Evolutionary conservation across 2,797 vertebrate genomes (phyloP).

Genomic region (Gambusia yucatana): DNA sequence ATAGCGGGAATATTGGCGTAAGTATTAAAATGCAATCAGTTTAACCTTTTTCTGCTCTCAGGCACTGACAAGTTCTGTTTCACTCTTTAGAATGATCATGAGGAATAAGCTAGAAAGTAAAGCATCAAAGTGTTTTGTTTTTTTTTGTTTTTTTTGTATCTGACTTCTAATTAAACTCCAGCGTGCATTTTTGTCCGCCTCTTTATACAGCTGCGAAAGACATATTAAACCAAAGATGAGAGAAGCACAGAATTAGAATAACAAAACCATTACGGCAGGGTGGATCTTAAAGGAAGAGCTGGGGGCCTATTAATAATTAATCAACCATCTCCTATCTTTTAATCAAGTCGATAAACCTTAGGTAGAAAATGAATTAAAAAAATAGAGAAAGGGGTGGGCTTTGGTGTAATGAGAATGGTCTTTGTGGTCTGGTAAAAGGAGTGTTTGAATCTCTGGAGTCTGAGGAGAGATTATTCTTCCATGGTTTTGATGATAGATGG

Average conservation of each 20-base stretch:
- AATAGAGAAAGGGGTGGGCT: slow-evolving; percentile 12
- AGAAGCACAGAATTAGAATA: slow-evolving; percentile 28
- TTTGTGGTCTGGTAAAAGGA: slow-evolving; percentile 48
- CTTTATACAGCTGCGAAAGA: slow-evolving; percentile 40
- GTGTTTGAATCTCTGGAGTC: slow-evolving; percentile 33
- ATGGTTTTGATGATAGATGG: slow-evolving; percentile 53
- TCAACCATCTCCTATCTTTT: slow-evolving; percentile 72
- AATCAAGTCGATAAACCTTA: slow-evolving; percentile 73
- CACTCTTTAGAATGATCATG: slow-evolving; percentile 27
- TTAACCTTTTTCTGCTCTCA: slow-evolving; percentile 24
- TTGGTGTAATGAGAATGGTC: slow-evolving; percentile 56
- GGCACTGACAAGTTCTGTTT: slow-evolving; percentile 23
- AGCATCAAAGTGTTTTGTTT: slow-evolving; percentile 42
- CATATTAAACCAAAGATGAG: slow-evolving; percentile 46
- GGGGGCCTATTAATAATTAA: slow-evolving; percentile 70
- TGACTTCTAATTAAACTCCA: slow-evolving; percentile 62
- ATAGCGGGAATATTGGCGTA: slow-evolving; percentile 22
- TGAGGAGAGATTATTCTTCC: slow-evolving; percentile 35
- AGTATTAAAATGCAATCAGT: slow-evolving; percentile 39
- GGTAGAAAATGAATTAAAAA: slow-evolving; percentile 62
- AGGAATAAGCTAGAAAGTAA: slow-evolving; percentile 29
- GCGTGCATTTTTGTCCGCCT: slow-evolving; percentile 28
- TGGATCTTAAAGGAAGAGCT: slow-evolving; percentile 53
- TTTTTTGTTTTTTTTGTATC: slow-evolving; percentile 38
- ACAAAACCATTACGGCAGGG: slow-evolving; percentile 33